Evolutionary conservation across 1,140 invertebrate species (phyloP).

Genomic region (Drosophila takahashii): DNA sequence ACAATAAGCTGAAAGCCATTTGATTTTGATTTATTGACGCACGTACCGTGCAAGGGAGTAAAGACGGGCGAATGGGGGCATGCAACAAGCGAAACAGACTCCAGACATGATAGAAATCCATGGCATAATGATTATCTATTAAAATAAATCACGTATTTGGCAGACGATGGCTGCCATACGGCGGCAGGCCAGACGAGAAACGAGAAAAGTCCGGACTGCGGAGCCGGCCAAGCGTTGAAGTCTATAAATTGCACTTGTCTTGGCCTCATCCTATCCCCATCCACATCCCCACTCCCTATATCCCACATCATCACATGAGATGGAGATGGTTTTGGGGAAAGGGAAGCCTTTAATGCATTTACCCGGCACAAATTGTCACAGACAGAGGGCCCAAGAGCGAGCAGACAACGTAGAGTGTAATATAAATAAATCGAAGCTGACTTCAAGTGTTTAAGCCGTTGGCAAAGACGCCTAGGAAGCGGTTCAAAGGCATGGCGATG

Average conservation of each 20-base stretch:
- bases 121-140: constrained; percentile 83
- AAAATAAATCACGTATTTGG: constrained; percentile 83
- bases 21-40: constrained; percentile 79
- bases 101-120: constrained; percentile 71
- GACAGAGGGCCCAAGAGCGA: constrained; percentile 43
- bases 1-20: constrained; percentile 80
- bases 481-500: constrained; percentile 41
- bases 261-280: constrained; percentile 17
- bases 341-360: constrained; percentile 33
- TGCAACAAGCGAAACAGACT: constrained; percentile 70
- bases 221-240: constrained; percentile 61
- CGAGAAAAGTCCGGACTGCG: neutral
- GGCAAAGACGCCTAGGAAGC: constrained; percentile 51
- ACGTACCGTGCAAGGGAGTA: constrained; percentile 41
- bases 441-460: constrained; percentile 77
- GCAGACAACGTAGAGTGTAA: constrained; percentile 73
- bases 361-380: constrained; percentile 68
- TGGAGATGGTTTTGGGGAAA: neutral
- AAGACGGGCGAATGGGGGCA: constrained; percentile 20
- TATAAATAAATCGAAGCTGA: constrained; percentile 81
- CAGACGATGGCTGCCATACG: constrained; percentile 49
- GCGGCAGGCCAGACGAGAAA: constrained; percentile 12
- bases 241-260: constrained; percentile 76
- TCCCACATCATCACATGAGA: constrained; percentile 1
- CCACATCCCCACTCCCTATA: too few relatives aligned